Evolutionary conservation across 1,140 invertebrate species (phyloP).

Genomic region (Aphaenogaster floridana): DNA sequence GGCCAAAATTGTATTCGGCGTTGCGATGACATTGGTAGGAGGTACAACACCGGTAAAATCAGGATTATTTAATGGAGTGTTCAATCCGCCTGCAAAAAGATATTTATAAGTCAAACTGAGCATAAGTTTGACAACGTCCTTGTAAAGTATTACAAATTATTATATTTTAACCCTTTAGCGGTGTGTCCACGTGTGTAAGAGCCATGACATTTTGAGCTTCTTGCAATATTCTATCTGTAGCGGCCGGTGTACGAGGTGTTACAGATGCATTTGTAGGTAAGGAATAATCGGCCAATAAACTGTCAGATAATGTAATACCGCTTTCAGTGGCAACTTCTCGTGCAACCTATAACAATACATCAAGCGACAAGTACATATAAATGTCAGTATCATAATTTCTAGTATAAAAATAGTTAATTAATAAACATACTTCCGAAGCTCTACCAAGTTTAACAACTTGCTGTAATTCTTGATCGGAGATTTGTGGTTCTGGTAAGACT

Average conservation of each 20-base stretch:
- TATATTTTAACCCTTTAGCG: slow-evolving; percentile 91
- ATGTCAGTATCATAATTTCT: neutral
- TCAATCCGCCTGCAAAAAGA: slow-evolving; percentile 91
- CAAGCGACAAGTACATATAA: neutral
- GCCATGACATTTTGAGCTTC: slow-evolving; percentile 99
- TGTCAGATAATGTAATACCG: slow-evolving; percentile 93
- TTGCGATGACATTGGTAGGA: slow-evolving; percentile 91
- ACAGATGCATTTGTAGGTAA: slow-evolving; percentile 92
- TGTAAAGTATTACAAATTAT: slow-evolving; percentile 4
- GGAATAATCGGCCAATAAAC: slow-evolving; percentile 96
- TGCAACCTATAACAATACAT: slow-evolving; percentile 88
- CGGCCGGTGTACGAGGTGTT: slow-evolving; percentile 96
- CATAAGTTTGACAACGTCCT: neutral
- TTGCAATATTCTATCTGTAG: slow-evolving; percentile 91
- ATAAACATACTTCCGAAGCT: slow-evolving; percentile 92
- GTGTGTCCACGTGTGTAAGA: slow-evolving; percentile 98
- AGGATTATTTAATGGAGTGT: slow-evolving; percentile 96
- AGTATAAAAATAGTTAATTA: neutral
- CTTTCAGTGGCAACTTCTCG: slow-evolving; percentile 96
- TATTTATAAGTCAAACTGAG: slow-evolving; percentile 58
- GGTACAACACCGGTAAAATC: slow-evolving; percentile 96
- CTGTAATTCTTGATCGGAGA: slow-evolving; percentile 95
- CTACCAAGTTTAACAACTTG: slow-evolving; percentile 99
- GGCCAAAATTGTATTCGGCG: slow-evolving; percentile 97
- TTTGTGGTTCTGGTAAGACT: slow-evolving; percentile 98